phyloP scores from a whole-genome alignment of 2,113 vertebrate genomes.

The Calidris pugnax region DNA sequence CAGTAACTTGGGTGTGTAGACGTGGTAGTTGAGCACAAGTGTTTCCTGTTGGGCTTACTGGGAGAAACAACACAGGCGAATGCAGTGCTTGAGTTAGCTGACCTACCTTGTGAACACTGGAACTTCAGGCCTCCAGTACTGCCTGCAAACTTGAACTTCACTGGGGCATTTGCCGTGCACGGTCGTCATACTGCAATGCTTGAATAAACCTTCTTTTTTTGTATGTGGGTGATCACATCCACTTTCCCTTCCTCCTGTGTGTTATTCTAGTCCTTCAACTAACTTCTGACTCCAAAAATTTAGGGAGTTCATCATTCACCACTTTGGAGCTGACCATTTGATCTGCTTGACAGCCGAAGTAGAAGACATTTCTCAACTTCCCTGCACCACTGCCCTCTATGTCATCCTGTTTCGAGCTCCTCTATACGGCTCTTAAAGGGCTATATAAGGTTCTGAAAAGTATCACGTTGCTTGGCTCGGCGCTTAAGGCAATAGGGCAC shows the following conservation, averaged over 20 bases:
- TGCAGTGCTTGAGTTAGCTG: neutral
- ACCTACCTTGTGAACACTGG: neutral
- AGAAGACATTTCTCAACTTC: slow-evolving; percentile 21
- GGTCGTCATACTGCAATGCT: slow-evolving; percentile 15
- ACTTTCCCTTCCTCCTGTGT: slow-evolving; percentile 10
- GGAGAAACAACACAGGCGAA: neutral
- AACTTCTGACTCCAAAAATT: slow-evolving; percentile 21
- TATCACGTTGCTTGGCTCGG: slow-evolving; percentile 1
- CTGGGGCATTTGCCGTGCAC: neutral
- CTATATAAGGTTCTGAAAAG: slow-evolving; percentile 50
- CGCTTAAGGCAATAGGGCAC: slow-evolving; percentile 49
- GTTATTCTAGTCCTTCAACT: slow-evolving; percentile 39
- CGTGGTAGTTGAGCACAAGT: neutral
- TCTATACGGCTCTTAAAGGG: neutral
- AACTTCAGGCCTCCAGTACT: neutral
- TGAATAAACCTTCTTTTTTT: slow-evolving; percentile 22
- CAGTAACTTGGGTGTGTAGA: neutral
- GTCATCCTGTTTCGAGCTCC: slow-evolving; percentile 3
- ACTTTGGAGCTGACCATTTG: slow-evolving; percentile 11
- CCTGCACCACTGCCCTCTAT: neutral
- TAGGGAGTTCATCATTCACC: neutral
- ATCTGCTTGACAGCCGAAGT: slow-evolving; percentile 2
- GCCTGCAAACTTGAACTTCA: neutral
- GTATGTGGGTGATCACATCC: slow-evolving; percentile 20
- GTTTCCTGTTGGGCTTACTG: neutral